Conservation (phyloP, 2,113 vertebrate genomes). For the Oenanthe oenanthe region DNA sequence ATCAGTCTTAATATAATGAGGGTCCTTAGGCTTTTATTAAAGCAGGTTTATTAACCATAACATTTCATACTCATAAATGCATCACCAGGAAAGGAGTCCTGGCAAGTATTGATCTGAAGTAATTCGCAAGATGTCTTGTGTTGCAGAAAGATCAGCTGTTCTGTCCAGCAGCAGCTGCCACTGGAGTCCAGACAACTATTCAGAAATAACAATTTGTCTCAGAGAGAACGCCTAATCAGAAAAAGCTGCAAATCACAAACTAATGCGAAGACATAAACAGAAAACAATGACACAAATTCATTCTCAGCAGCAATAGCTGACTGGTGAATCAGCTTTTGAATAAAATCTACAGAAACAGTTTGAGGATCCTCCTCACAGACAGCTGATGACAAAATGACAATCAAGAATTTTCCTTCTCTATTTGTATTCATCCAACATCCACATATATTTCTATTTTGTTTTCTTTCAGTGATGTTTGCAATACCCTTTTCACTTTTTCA, state of each 20-base stretch:
- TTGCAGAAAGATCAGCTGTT: not conserved
- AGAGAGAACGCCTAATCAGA: not conserved
- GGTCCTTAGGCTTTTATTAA: not conserved
- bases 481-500: not conserved
- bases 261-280: not conserved
- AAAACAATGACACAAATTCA: not conserved
- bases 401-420: not conserved
- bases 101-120: not conserved
- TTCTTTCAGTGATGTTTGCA: not conserved
- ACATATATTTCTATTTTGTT: not conserved
- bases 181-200: not conserved
- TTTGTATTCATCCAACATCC: not conserved
- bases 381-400: not conserved
- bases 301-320: not conserved
- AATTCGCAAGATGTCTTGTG: not conserved
- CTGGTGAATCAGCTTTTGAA: not conserved
- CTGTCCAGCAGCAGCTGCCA: not conserved
- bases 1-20: not conserved
- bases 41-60: not conserved
- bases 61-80: not conserved
- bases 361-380: not conserved
- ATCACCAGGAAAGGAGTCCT: not conserved
- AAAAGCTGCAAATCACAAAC: not conserved
- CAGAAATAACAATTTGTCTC: not conserved
- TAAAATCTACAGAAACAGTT: not conserved